These are phyloP conservation scores for Cryptoblepharus egeriae DNA, from an alignment of 2,797 vertebrate species.

Conservation along the genomic window DNA sequence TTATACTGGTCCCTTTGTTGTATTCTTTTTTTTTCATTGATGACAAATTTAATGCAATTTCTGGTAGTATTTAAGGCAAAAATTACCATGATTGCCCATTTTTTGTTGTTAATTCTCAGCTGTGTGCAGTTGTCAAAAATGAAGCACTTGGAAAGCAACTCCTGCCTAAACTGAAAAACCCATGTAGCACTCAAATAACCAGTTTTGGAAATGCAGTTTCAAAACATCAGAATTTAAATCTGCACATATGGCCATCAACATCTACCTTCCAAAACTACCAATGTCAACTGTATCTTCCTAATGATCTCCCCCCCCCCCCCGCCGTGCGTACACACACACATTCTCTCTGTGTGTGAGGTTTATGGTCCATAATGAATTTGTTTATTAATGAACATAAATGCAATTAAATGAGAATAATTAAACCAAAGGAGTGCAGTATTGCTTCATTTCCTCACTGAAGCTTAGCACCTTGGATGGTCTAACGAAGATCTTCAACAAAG, in stretches of 20 bases:
- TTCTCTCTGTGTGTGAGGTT: no score
- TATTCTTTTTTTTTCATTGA: background rate
- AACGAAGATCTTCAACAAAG: conserved; percentile 16
- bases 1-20: background rate
- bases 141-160: background rate
- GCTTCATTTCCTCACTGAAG: conserved; percentile 8
- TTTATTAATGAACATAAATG: no score
- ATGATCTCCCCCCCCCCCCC: no score
- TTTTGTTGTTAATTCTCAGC: background rate
- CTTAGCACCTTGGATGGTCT: conserved; percentile 29
- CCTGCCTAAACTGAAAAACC: background rate
- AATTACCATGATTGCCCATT: background rate
- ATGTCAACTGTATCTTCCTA: background rate
- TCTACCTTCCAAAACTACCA: background rate
- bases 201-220: background rate
- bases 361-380: no score
- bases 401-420: background rate
- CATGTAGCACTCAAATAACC: background rate
- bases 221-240: background rate
- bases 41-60: background rate
- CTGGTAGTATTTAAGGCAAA: background rate
- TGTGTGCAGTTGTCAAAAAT: background rate
- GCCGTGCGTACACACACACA: no score
- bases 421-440: background rate
- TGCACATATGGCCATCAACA: background rate